These are phyloP conservation scores for Seriola dumerili DNA, from an alignment of 2,113 vertebrate species.

Conservation along the genomic window DNA sequence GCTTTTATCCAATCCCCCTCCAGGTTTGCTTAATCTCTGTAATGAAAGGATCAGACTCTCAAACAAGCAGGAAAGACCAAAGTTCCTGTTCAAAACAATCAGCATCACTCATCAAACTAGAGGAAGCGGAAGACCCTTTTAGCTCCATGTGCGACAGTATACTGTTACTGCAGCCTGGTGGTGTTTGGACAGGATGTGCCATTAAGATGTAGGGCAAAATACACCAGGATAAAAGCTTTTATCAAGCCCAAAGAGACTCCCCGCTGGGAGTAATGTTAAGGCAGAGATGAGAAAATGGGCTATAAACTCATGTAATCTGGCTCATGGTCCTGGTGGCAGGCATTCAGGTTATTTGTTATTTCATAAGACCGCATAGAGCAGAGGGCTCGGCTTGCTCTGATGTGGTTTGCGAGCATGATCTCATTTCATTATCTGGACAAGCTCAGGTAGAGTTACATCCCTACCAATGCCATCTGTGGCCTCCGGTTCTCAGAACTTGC, in stretches of 20 bases:
- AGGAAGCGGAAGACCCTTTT: slow-evolving; percentile 67
- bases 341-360: slow-evolving; percentile 57
- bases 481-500: slow-evolving; percentile 47
- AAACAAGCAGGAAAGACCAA: slow-evolving; percentile 61
- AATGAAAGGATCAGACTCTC: slow-evolving; percentile 62
- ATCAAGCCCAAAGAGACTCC: slow-evolving; percentile 35
- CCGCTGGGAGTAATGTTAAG: slow-evolving; percentile 41
- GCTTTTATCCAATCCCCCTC: too few species aligned
- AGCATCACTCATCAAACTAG: slow-evolving; percentile 57
- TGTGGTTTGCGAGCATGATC: slow-evolving; percentile 68
- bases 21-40: slow-evolving; percentile 48
- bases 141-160: slow-evolving; percentile 29
- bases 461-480: slow-evolving; percentile 66
- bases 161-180: slow-evolving; percentile 41
- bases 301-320: slow-evolving; percentile 47
- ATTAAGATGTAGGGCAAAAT: slow-evolving; percentile 61
- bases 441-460: slow-evolving; percentile 74
- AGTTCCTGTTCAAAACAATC: slow-evolving; percentile 71
- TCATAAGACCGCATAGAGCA: slow-evolving; percentile 44
- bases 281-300: slow-evolving; percentile 50
- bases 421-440: slow-evolving; percentile 71
- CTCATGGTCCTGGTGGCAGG: slow-evolving; percentile 13
- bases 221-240: slow-evolving; percentile 58
- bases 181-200: slow-evolving; percentile 64
- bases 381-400: slow-evolving; percentile 55